Evolutionary conservation across 2,113 vertebrate genomes (phyloP), one percentile per base, ranked within the genome.

Genomic region (Eretmochelys imbricata): DNA sequence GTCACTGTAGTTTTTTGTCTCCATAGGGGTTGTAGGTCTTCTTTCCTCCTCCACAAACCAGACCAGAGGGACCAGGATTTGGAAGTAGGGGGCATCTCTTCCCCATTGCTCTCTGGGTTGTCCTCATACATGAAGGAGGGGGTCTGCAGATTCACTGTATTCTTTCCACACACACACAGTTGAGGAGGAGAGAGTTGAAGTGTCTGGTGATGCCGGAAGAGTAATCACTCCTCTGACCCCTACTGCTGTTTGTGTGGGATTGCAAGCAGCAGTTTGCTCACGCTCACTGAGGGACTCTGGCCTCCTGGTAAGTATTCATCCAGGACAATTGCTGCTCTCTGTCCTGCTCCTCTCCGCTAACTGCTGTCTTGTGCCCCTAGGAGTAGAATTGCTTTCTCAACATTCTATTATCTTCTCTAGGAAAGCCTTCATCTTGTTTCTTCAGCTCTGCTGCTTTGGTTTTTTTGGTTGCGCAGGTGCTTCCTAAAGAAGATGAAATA

Each of bases 401-500:
- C 3, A 0, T 91, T 94, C 80, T 93, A 24, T 95, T 86, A 96
- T 95, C 87, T 95, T 88, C 87, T 94, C 94, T 94, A 78, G 50
- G 76, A 90, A 95, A 94, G 94, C 53, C 88, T 62, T 29, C 72
- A 55, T 82, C 54, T 80, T 91, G 86, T 95, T 62, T 54, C 16
- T 72, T 19, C n/a, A 35, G 53, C 91, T 87, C 92, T 0, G 0
- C 13, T 89, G 75, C 29, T 35, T 65, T 96, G 81, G 7, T 49
- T 27, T 35, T 50, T 76, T 95, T 22, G 8, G 8, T 19, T 19
- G 16, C 8, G 9, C n/a, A 85, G 86, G n/a, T 14, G 12, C 65
- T 96, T 96, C 86, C 86, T 84, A 82, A 27, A 87, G 50, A 89
- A n/a, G 86, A 93, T 93, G 16, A 12, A 88, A 94, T 96, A 88